Conservation (phyloP, 2,888 invertebrate genomes). For the Aphodius granarius region DNA sequence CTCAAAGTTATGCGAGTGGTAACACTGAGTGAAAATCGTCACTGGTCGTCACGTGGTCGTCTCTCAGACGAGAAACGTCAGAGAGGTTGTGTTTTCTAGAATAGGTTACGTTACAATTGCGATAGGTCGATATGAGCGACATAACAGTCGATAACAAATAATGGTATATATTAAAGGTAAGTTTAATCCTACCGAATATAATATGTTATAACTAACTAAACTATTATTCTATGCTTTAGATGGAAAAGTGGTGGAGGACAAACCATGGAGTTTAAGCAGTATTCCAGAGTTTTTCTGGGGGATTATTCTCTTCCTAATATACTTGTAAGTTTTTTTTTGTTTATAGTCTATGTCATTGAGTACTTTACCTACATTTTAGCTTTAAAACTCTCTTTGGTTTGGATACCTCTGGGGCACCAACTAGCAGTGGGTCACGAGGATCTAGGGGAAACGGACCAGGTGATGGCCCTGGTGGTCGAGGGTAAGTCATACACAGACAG, state of each 20-base stretch:
- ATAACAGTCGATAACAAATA: not conserved
- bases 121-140: not conserved
- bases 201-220: conserved; percentile 11
- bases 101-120: not conserved
- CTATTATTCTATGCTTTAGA: conserved; percentile 50
- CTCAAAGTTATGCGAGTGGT: too few relatives aligned
- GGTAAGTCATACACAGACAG: too few relatives aligned
- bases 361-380: conserved; percentile 36
- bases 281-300: conserved; percentile 59
- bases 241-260: conserved; percentile 57
- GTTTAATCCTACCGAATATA: conserved; percentile 23
- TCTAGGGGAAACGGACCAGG: conserved; percentile 37
- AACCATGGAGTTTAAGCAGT: conserved; percentile 54
- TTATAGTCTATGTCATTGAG: not conserved
- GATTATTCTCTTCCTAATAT: conserved; percentile 57
- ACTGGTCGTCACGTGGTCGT: too few relatives aligned
- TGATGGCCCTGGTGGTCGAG: conserved; percentile 39
- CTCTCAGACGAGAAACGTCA: too few relatives aligned
- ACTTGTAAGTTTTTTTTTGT: conserved; percentile 58
- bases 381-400: conserved; percentile 44
- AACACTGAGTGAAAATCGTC: too few relatives aligned
- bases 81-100: not conserved
- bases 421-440: conserved; percentile 32
- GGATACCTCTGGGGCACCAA: conserved; percentile 29
- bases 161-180: conserved; percentile 33